Evolutionary conservation across 2,888 invertebrate species (phyloP), one percentile per base, ranked within the genome.

Genomic region (Abrostola triplasia): DNA sequence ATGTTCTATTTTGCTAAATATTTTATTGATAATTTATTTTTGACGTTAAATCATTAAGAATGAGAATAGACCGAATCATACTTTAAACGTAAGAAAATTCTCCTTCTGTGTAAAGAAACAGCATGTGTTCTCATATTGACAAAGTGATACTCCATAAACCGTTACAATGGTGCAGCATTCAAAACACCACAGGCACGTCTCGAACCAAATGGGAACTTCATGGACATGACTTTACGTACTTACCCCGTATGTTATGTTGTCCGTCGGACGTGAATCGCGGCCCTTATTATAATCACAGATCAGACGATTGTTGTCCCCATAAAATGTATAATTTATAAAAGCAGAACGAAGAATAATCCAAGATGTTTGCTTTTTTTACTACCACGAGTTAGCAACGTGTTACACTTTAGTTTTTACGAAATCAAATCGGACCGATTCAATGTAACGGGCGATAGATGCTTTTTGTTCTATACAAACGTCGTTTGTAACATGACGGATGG

Each of bases 231-330:
- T 83, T n/a, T 79, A 79, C 64, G 67, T 74, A 80, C 79, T 72
- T 75, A 79, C 77, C 77, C 79, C 74, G 78, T 84, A 80, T 79
- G 79, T 82, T 80, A 73, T 68, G 77, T 78, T 85, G 88, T 88
- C 89, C 86, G 80, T 87, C 86, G 88, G 88, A 88, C 89, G 88
- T 90, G 90, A 90, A 88, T 90, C 88, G 87, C 83, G 83, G 81
- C 79, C 85, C 92, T 90, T 91, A 93, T 94, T 94, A 93, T 90
- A 93, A 93, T 94, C 90, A 92, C 93, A 93, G 90, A 93, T 93
- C 85, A 90, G 91, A 75, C 90, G 91, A 92, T 93, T 92, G 93
- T 93, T 92, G 89, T 85, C 88, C 82, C 85, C 88, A 88, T 90
- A 88, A 91, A 89, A 93, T 93, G 91, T 90, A 92, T 93, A 91